Base-by-base conservation (phyloP, 2,113 vertebrate species). In the Ammodytes dubius region DNA sequence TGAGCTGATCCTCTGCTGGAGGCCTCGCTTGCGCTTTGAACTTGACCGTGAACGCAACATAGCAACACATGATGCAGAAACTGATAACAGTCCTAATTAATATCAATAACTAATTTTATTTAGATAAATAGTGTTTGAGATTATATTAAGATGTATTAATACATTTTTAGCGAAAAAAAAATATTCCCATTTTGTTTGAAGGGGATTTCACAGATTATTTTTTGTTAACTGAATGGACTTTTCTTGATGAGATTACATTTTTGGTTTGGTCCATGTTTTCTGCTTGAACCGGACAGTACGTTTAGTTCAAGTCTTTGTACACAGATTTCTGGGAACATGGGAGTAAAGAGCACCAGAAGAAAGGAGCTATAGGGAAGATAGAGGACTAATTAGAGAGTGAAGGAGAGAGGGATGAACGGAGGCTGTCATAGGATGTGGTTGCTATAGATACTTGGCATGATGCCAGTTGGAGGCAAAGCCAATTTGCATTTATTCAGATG, bases 401-500 rank as follows among this genome's bases (percentile, higher is more conserved):
- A 83, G 81, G 58, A 88, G 71, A 74, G 82, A 85, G 76, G 86
- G 82, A 87, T 71, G 81, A 83, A 87, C 46, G 59, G 80, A 88
- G 72, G 81, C 84, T 85, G 86, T 77, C 75, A 88, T 56, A 88
- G 77, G 89, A 93, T 90, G 90, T 88, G 85, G 94, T 95, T 95
- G 93, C 94, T 90, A 96, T 95, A 93, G 94, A 91, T 93, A 95
- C 93, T 84, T 93, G 93, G 91, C 88, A 82, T 65, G 64, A 87
- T 93, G 93, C 93, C 88, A 90, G 75, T 74, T 91, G 80, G 83
- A 84, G 83, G 77, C 88, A 87, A 74, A 37, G 54, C 35, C 78
- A 81, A 94, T 95, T 94, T 95, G 92, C 93, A 94, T 95, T 91
- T 93, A 95, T 95, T 95, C 90, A 95, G 89, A 95, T 94, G 70